A percentile compares a stretch with the other conserved stretches of the same genome.
phyloP scores from a whole-genome alignment of 2,113 vertebrate genomes.

The Dinomys branickii region DNA sequence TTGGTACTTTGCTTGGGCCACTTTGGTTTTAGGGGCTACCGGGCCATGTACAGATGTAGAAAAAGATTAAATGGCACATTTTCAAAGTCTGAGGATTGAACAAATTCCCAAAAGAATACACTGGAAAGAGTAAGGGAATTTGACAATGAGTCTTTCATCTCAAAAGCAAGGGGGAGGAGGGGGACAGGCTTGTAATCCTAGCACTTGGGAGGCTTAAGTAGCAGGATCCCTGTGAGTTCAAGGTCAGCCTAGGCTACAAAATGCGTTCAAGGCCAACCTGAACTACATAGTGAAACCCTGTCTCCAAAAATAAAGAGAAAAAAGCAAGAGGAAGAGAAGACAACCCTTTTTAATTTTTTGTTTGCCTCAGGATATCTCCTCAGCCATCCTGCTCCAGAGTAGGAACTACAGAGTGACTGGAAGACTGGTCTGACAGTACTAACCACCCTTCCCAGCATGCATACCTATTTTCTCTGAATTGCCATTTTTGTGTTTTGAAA shows the following conservation, averaged over 20 bases:
- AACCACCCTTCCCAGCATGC: too few relatives aligned
- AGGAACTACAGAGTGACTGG: too few relatives aligned
- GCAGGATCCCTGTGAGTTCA: too few relatives aligned
- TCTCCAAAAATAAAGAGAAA: too few relatives aligned
- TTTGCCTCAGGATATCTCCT: neutral
- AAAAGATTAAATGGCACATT: neutral
- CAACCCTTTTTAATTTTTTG: neutral
- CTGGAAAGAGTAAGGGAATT: neutral
- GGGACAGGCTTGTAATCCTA: too few relatives aligned
- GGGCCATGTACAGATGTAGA: neutral
- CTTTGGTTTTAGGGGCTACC: neutral
- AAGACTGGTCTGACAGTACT: too few relatives aligned
- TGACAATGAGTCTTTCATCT: neutral
- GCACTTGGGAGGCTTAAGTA: too few relatives aligned
- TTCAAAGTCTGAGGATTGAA: neutral
- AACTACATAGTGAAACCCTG: too few relatives aligned
- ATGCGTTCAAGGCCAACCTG: too few relatives aligned
- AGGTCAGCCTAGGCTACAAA: too few relatives aligned
- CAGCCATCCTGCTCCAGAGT: neutral
- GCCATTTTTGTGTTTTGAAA: too few relatives aligned
- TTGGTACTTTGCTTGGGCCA: neutral
- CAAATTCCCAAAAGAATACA: neutral
- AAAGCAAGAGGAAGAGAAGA: neutral
- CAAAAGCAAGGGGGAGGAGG: neutral
- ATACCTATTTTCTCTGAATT: too few relatives aligned